These are phyloP conservation scores for Sminthopsis crassicaudata DNA, from an alignment of 2,113 vertebrate species.

Conservation along the genomic window DNA sequence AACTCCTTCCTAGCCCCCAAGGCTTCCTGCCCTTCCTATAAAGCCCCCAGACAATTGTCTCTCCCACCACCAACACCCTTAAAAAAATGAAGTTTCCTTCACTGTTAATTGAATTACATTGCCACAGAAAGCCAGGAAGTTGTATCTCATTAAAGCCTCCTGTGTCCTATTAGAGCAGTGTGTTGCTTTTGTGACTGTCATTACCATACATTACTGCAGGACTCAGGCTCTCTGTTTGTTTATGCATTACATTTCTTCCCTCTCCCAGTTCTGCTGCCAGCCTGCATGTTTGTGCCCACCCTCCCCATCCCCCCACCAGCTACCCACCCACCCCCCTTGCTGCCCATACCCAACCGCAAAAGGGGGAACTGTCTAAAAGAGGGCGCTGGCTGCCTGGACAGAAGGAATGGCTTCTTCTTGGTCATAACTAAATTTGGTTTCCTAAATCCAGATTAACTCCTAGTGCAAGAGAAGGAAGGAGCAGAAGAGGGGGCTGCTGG, in stretches of 20 bases:
- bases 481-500: neutral
- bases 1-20: neutral
- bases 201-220: conserved; percentile 76
- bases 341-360: rapidly evolving
- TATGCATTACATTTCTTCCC: conserved; percentile 59
- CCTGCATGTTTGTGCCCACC: neutral
- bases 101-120: conserved; percentile 83
- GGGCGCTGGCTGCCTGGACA: neutral
- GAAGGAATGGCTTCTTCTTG: neutral
- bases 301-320: neutral
- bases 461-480: neutral
- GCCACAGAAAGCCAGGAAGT: conserved; percentile 76
- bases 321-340: neutral
- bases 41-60: conserved; percentile 1
- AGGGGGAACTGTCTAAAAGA: neutral
- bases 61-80: conserved; percentile 14
- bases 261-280: conserved; percentile 43
- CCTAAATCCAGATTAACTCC: neutral
- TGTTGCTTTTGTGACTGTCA: conserved; percentile 74
- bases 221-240: conserved; percentile 70
- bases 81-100: conserved; percentile 66
- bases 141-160: conserved; percentile 81
- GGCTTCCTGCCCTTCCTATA: neutral
- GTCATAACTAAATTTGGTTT: neutral
- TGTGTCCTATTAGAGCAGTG: conserved; percentile 75